These are phyloP conservation scores for Gavialis gangeticus DNA, from an alignment of 2,113 vertebrate species.

Conservation along the genomic window DNA sequence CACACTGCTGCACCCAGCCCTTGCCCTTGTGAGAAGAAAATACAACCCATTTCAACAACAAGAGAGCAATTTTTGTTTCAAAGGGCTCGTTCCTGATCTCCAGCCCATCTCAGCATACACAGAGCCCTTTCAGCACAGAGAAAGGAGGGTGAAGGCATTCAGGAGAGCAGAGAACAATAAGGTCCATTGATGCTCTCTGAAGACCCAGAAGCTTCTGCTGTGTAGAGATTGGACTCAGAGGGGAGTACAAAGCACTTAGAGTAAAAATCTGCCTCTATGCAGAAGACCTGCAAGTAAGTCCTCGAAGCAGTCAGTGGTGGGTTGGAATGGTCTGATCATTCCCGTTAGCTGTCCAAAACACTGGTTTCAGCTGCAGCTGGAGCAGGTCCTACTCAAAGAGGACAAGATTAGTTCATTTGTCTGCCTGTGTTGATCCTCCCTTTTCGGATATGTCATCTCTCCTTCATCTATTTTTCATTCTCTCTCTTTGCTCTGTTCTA, in stretches of 20 bases:
- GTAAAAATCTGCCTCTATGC: neutral
- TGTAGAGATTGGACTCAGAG: slow-evolving; percentile 44
- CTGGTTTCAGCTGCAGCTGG: neutral
- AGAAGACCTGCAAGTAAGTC: neutral
- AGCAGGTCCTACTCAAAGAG: slow-evolving; percentile 33
- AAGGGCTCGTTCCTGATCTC: slow-evolving; percentile 27
- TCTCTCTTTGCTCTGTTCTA: neutral
- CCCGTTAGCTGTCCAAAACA: too few species aligned
- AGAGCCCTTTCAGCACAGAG: slow-evolving; percentile 69
- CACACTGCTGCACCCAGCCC: slow-evolving; percentile 16
- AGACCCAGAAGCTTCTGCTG: slow-evolving; percentile 43
- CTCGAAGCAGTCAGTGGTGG: too few species aligned
- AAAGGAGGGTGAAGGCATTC: slow-evolving; percentile 75
- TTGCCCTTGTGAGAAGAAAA: slow-evolving; percentile 11
- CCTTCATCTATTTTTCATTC: slow-evolving; percentile 19
- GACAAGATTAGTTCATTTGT: slow-evolving; percentile 18
- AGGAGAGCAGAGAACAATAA: slow-evolving; percentile 73
- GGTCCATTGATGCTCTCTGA: slow-evolving; percentile 58
- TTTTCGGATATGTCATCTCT: slow-evolving; percentile 1
- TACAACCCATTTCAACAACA: slow-evolving; percentile 44
- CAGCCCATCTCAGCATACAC: slow-evolving; percentile 63
- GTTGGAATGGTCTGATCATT: too few species aligned
- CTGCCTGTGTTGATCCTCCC: slow-evolving; percentile 30
- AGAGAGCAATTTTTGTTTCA: slow-evolving; percentile 78
- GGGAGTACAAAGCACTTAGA: neutral